These are phyloP conservation scores for Luffia ferchaultella DNA, from an alignment of 2,888 invertebrate genomes.

Conservation along the genomic window DNA sequence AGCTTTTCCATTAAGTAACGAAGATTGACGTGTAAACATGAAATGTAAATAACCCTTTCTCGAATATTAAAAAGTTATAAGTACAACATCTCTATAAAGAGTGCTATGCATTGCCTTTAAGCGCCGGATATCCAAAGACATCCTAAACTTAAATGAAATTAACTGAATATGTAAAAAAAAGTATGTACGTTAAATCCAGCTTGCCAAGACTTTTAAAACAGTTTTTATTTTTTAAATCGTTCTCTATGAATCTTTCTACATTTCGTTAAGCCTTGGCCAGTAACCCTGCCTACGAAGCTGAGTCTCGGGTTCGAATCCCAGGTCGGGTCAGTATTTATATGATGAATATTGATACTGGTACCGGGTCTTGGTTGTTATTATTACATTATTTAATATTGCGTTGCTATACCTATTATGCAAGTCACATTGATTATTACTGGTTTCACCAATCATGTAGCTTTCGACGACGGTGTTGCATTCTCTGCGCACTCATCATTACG, in stretches of 20 bases:
- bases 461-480: not conserved
- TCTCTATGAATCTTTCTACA: too few relatives aligned
- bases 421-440: not conserved
- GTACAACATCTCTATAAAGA: not conserved
- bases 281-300: too few relatives aligned
- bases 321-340: not conserved
- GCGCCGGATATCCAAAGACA: not conserved
- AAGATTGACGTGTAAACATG: not conserved
- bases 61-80: not conserved
- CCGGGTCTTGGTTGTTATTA: not conserved
- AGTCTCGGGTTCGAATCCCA: too few relatives aligned
- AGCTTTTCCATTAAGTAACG: not conserved
- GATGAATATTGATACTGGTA: not conserved
- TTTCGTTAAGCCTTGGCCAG: too few relatives aligned
- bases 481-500: not conserved
- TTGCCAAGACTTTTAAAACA: too few relatives aligned
- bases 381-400: not conserved
- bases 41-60: not conserved
- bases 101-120: not conserved
- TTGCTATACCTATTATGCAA: not conserved
- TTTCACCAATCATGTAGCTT: not conserved
- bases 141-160: not conserved
- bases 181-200: too few relatives aligned
- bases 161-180: not conserved
- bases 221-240: too few relatives aligned